phyloP scores from a whole-genome alignment of 2,888 invertebrate species.

The Steinernema scapterisci region DNA sequence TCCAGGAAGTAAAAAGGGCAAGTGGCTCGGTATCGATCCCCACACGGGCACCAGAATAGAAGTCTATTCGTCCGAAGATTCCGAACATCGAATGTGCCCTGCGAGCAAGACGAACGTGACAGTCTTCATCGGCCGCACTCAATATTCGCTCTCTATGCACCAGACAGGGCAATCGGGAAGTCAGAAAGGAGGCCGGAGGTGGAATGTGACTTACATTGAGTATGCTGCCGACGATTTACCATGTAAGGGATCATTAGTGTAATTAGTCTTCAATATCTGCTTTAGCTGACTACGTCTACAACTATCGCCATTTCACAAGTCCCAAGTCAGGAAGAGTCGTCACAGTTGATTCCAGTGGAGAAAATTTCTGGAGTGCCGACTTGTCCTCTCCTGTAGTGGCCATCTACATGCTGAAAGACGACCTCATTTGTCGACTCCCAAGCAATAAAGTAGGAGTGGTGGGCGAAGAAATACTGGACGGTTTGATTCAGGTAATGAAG shows the following conservation, averaged over 20 bases:
- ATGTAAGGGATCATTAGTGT: constrained; percentile 71
- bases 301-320: constrained; percentile 69
- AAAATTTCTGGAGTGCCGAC: constrained; percentile 45
- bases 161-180: constrained; percentile 77
- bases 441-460: constrained; percentile 67
- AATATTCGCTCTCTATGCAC: constrained; percentile 92
- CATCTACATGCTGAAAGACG: constrained; percentile 74
- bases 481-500: constrained; percentile 50
- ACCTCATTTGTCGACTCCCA: constrained; percentile 68
- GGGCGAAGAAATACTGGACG: constrained; percentile 67
- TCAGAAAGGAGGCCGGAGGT: constrained; percentile 75
- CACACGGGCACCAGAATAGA: constrained; percentile 69
- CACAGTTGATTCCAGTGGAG: constrained; percentile 56
- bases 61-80: constrained; percentile 54
- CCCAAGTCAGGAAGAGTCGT: constrained; percentile 58
- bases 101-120: constrained; percentile 60
- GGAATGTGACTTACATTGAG: constrained; percentile 96
- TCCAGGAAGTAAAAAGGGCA: constrained; percentile 70
- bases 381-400: constrained; percentile 69
- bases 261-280: background rate
- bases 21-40: constrained; percentile 71
- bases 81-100: constrained; percentile 69
- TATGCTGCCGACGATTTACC: constrained; percentile 78
- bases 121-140: constrained; percentile 71
- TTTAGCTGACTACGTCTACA: constrained; percentile 59